These are phyloP conservation scores for Aromia moschata DNA, from an alignment of 2,888 invertebrate genomes.

Conservation along the genomic window DNA sequence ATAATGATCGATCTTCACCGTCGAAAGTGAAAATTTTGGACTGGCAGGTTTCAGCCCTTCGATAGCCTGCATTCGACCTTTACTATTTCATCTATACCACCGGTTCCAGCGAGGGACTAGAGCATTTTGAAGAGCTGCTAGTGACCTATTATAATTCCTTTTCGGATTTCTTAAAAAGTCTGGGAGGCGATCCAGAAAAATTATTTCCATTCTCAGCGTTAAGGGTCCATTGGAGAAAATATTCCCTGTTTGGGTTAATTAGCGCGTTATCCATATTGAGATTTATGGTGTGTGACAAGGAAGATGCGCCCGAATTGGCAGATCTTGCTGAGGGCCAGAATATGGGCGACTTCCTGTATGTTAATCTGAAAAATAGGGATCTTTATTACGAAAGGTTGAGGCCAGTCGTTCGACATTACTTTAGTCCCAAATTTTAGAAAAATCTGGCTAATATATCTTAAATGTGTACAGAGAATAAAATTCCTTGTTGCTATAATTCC, in stretches of 20 bases:
- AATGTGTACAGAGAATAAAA: no score
- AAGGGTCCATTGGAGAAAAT: slow-evolving; percentile 6
- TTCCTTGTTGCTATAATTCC: no score
- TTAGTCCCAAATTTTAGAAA: background rate
- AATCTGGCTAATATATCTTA: no score
- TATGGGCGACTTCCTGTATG: background rate
- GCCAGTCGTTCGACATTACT: slow-evolving; percentile 14
- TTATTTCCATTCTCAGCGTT: slow-evolving; percentile 5
- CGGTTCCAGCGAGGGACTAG: background rate
- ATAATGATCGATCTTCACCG: slow-evolving; percentile 21
- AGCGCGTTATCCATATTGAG: background rate
- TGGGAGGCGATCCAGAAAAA: slow-evolving; percentile 4
- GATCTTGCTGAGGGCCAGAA: slow-evolving; percentile 3
- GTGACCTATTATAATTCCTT: background rate
- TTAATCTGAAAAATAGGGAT: slow-evolving; percentile 7
- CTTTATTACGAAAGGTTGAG: slow-evolving; percentile 22
- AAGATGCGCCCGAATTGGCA: slow-evolving; percentile 11
- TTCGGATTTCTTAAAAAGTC: background rate
- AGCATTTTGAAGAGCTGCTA: slow-evolving; percentile 3
- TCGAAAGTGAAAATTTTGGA: slow-evolving; percentile 44
- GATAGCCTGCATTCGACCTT: slow-evolving; percentile 50
- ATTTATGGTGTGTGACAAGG: slow-evolving; percentile 16
- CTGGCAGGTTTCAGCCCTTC: slow-evolving; percentile 43
- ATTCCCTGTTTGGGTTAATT: slow-evolving; percentile 21
- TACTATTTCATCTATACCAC: slow-evolving; percentile 48